A percentile compares a stretch with the other conserved stretches of the same genome.
Conservation (phyloP, 2,888 invertebrate species). For the Mimas tiliae region DNA sequence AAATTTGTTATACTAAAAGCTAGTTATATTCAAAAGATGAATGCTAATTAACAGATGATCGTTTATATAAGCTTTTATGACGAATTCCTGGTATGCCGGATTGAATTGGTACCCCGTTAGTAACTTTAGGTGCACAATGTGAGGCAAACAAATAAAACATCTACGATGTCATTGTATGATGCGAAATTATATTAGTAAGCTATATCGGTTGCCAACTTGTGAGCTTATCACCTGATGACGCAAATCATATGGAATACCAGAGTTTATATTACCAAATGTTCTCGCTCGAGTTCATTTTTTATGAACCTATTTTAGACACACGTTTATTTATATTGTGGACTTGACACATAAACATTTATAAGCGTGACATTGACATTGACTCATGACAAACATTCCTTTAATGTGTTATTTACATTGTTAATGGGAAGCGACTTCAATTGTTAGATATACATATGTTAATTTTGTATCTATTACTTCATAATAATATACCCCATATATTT, state of each 20-base stretch:
- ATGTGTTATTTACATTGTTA: constrained; percentile 3
- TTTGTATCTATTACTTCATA: neutral
- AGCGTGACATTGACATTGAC: constrained; percentile 14
- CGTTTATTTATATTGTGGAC: constrained; percentile 4
- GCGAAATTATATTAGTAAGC: constrained; percentile 45
- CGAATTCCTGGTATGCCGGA: constrained; percentile 56
- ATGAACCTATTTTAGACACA: constrained; percentile 2
- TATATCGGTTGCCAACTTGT: constrained; percentile 14
- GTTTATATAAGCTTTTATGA: constrained; percentile 43
- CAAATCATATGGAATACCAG: constrained; percentile 19
- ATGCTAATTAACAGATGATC: constrained; percentile 43
- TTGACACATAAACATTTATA: constrained; percentile 11
- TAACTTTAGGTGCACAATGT: constrained; percentile 60
- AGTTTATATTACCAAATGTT: too few species aligned
- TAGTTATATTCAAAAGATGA: constrained; percentile 49
- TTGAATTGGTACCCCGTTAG: constrained; percentile 36
- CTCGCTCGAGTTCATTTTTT: neutral
- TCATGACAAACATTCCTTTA: constrained; percentile 14
- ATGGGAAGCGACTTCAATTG: constrained; percentile 18
- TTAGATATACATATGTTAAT: neutral
- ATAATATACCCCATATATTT: neutral
- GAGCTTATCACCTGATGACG: constrained; percentile 18
- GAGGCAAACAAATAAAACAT: constrained; percentile 63
- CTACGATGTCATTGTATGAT: constrained; percentile 51
- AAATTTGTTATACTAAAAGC: constrained; percentile 57